Conservation (phyloP, 2,888 invertebrate species). For the Polydesmus complanatus region DNA sequence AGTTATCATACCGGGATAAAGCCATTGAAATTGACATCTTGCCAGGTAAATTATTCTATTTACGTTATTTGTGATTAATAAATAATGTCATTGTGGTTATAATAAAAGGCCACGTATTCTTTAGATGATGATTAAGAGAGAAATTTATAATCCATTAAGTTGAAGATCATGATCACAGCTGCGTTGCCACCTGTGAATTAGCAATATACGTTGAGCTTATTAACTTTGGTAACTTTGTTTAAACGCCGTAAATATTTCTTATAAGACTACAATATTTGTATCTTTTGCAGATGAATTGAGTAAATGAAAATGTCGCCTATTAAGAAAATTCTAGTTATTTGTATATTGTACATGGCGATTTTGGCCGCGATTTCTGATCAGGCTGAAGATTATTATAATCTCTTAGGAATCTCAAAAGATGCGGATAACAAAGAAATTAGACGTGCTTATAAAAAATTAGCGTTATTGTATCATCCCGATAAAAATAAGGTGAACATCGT, state of each 20-base stretch:
- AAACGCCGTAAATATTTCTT: neutral
- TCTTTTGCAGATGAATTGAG: neutral
- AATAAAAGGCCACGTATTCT: too few species aligned
- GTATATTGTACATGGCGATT: neutral
- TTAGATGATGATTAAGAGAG: too few species aligned
- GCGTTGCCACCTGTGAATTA: slow-evolving; percentile 22
- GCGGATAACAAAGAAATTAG: slow-evolving; percentile 55
- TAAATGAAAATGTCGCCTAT: neutral
- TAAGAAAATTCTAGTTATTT: neutral
- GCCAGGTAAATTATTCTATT: too few species aligned
- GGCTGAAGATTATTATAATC: slow-evolving; percentile 48
- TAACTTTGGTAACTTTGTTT: neutral
- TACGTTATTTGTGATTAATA: too few species aligned
- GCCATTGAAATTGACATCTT: too few species aligned
- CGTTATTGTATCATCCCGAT: slow-evolving; percentile 59
- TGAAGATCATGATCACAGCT: too few species aligned
- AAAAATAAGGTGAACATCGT: slow-evolving; percentile 45
- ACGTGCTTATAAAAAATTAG: slow-evolving; percentile 62
- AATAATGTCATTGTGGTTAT: too few species aligned
- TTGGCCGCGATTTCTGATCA: neutral
- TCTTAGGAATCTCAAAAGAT: slow-evolving; percentile 50
- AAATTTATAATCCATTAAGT: too few species aligned
- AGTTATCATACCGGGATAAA: too few species aligned
- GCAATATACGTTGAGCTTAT: neutral
- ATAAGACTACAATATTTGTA: neutral